These are phyloP conservation scores for Lasioglossum vierecki DNA, from an alignment of 2,888 invertebrate species.

Conservation along the genomic window DNA sequence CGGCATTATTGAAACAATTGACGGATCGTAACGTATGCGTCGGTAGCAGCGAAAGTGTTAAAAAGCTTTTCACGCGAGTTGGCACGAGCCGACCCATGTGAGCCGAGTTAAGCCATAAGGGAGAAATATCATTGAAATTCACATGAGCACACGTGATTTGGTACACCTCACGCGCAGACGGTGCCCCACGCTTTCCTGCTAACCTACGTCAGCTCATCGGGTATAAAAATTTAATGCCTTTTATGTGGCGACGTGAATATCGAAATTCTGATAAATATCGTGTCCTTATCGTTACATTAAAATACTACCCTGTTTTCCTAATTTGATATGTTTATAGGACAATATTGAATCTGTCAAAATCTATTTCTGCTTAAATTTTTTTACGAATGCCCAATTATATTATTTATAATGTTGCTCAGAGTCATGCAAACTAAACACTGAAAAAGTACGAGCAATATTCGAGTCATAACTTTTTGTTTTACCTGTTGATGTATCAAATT, in stretches of 20 bases:
- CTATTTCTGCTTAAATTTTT: background rate
- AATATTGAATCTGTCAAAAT: background rate
- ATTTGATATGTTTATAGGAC: background rate
- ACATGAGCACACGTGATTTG: conserved; percentile 24
- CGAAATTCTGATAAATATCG: background rate
- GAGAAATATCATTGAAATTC: conserved; percentile 13
- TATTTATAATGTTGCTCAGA: background rate
- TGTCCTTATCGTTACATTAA: background rate
- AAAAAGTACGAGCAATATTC: background rate
- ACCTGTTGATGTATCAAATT: background rate
- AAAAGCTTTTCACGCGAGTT: conserved; percentile 12
- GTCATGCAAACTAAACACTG: background rate
- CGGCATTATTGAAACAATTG: background rate
- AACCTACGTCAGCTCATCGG: conserved; percentile 7
- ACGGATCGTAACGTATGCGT: background rate
- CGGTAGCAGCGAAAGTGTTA: background rate
- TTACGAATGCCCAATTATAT: background rate
- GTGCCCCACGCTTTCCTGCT: background rate
- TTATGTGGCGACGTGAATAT: background rate
- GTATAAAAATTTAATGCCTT: conserved; percentile 6
- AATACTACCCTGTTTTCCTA: background rate
- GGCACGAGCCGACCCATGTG: background rate
- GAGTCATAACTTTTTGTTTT: too few species aligned
- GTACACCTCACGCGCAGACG: conserved; percentile 24
- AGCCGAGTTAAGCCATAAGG: conserved; percentile 5